Evolutionary conservation across 2,888 invertebrate species (phyloP).

Genomic region (Aporophyla lueneburgensis): DNA sequence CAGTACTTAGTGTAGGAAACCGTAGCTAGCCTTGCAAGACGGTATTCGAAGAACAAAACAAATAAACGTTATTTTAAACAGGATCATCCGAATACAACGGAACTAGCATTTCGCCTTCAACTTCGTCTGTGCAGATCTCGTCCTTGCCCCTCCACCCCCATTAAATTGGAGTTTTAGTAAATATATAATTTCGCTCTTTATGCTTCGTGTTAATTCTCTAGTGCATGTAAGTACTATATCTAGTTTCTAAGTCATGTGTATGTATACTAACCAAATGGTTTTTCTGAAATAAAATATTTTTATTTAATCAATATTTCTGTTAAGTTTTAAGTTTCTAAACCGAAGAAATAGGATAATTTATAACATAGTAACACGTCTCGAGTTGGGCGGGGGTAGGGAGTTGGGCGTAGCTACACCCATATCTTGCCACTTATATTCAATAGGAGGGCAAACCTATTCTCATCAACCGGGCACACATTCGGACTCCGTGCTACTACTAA

Average conservation of each 20-base stretch:
- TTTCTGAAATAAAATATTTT: not conserved
- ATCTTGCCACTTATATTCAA: not conserved
- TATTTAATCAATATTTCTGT: not conserved
- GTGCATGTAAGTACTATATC: not conserved
- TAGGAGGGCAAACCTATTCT: not conserved
- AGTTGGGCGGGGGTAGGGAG: not conserved
- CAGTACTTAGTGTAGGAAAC: not conserved
- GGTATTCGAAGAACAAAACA: not conserved
- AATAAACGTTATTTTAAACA: not conserved
- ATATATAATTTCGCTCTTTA: not conserved
- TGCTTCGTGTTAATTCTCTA: not conserved
- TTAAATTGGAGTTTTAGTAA: not conserved
- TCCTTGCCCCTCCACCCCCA: not conserved
- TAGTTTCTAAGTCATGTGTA: not conserved
- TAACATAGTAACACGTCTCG: not conserved
- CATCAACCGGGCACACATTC: not conserved
- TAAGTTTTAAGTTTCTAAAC: not conserved
- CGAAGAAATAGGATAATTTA: not conserved
- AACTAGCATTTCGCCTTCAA: too few relatives aligned
- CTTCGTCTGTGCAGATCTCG: not conserved
- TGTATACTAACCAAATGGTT: not conserved
- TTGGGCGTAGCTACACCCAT: not conserved
- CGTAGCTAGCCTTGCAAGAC: not conserved
- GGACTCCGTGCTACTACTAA: not conserved
- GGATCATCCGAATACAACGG: not conserved